Conservation (phyloP, 2,888 invertebrate species). For the Oscheius sp. region DNA sequence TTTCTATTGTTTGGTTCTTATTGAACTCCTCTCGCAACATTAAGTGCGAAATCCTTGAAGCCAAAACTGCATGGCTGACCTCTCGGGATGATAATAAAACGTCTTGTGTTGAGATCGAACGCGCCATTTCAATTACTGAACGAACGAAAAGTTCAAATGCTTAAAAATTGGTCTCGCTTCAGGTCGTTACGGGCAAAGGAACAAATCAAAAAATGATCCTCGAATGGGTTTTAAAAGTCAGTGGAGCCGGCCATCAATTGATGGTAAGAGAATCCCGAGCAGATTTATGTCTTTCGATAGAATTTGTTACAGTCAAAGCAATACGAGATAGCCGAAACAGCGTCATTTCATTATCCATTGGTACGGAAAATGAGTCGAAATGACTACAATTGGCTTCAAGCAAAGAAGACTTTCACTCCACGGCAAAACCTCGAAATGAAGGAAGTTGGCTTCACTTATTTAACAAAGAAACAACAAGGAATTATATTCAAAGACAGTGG, state of each 20-base stretch:
- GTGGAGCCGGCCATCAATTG: neutral
- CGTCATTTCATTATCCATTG: neutral
- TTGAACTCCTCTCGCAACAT: no score
- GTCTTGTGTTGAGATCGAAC: neutral
- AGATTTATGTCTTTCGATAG: neutral
- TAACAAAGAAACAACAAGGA: neutral
- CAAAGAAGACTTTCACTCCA: neutral
- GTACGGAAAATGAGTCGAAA: conserved; percentile 9
- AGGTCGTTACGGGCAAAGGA: neutral
- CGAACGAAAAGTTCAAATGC: neutral
- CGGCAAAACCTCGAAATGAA: neutral
- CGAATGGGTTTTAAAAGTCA: neutral
- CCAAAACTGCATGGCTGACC: conserved; percentile 10
- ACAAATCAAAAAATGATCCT: neutral
- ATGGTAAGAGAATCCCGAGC: neutral
- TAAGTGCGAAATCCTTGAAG: neutral
- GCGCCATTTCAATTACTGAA: neutral
- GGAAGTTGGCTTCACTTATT: neutral
- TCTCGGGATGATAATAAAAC: conserved; percentile 7
- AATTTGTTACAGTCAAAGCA: neutral
- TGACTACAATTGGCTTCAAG: conserved; percentile 6
- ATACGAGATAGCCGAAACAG: neutral
- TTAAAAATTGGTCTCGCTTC: neutral
- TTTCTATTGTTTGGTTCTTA: no score
- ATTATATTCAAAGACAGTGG: neutral